Conservation (phyloP, 2,113 vertebrate species). For the Oryzias celebensis region DNA sequence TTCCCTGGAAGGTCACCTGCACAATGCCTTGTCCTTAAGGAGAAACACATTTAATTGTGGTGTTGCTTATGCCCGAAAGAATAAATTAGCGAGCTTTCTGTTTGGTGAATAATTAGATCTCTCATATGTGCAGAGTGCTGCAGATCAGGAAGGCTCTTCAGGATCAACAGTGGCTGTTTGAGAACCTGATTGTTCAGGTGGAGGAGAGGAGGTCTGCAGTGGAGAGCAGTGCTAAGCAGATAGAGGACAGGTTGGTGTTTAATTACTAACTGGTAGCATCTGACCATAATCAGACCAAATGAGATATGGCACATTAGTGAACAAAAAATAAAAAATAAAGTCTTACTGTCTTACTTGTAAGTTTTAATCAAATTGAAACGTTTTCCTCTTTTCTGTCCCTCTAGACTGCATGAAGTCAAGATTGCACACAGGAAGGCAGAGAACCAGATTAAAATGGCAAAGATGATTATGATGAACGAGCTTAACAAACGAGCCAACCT, state of each 20-base stretch:
- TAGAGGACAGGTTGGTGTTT: slow-evolving; percentile 75
- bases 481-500: slow-evolving; percentile 93
- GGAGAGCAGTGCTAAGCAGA: slow-evolving; percentile 79
- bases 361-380: slow-evolving; percentile 31
- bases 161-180: slow-evolving; percentile 80
- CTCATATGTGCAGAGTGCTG: slow-evolving; percentile 66
- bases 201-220: slow-evolving; percentile 78
- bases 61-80: slow-evolving; percentile 35
- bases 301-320: slow-evolving; percentile 16
- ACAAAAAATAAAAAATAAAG: slow-evolving; percentile 23
- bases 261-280: slow-evolving; percentile 2
- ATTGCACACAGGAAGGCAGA: slow-evolving; percentile 92
- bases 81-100: slow-evolving; percentile 53
- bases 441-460: slow-evolving; percentile 98
- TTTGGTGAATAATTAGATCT: slow-evolving; percentile 27
- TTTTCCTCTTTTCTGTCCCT: slow-evolving; percentile 36
- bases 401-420: slow-evolving; percentile 91
- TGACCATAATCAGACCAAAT: slow-evolving; percentile 15
- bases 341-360: slow-evolving; percentile 10
- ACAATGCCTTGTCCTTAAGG: slow-evolving; percentile 50
- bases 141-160: slow-evolving; percentile 77
- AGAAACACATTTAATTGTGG: slow-evolving; percentile 54
- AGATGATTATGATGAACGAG: slow-evolving; percentile 97
- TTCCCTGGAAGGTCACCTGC: slow-evolving; percentile 65
- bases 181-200: slow-evolving; percentile 76